Evolutionary conservation across 2,888 invertebrate genomes (phyloP).

Genomic region (Alviniconcha strummeri): DNA sequence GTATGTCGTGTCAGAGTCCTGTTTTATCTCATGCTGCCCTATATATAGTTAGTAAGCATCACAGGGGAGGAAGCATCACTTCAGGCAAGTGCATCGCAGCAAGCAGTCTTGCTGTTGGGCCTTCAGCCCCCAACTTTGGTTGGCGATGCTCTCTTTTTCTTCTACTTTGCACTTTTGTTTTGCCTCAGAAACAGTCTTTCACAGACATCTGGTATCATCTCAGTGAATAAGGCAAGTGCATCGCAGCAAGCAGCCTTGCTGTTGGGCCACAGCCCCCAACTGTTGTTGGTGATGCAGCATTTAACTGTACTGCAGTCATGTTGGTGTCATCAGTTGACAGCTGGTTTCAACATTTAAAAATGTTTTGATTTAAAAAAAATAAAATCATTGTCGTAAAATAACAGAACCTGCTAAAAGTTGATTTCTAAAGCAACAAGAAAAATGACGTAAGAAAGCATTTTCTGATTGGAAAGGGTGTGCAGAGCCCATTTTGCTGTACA

Average conservation of each 20-base stretch:
- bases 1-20: too few relatives aligned
- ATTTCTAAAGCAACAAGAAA: too few relatives aligned
- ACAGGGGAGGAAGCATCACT: neutral
- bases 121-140: constrained; percentile 31
- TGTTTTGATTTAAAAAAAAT: too few relatives aligned
- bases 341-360: too few relatives aligned
- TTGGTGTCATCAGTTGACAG: too few relatives aligned
- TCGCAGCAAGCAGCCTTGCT: constrained; percentile 40
- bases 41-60: too few relatives aligned
- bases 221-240: constrained; percentile 36
- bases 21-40: too few relatives aligned
- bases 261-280: constrained; percentile 42
- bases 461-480: too few relatives aligned
- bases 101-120: constrained; percentile 41
- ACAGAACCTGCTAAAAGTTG: too few relatives aligned
- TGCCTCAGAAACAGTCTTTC: neutral
- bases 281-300: constrained; percentile 12
- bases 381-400: too few relatives aligned
- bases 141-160: constrained; percentile 18
- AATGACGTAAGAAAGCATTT: too few relatives aligned
- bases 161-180: neutral
- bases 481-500: too few relatives aligned
- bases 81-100: constrained; percentile 42
- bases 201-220: neutral
- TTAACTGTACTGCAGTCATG: neutral